These are phyloP conservation scores for Gallinago jamesoni DNA, from an alignment of 2,113 vertebrate species.

Conservation along the genomic window DNA sequence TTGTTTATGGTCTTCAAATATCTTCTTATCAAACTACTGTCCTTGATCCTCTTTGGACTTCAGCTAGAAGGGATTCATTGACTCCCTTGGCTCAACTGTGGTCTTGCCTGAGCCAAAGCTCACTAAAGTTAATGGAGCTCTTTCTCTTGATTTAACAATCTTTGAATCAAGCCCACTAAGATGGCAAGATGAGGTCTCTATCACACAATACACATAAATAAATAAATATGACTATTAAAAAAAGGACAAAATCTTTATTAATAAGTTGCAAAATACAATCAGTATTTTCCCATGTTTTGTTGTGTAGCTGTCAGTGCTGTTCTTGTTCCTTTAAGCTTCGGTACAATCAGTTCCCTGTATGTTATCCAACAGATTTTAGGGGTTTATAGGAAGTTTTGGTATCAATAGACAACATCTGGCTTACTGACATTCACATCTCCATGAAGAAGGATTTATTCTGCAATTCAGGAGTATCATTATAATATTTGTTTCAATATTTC, in stretches of 20 bases:
- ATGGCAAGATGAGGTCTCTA: background rate
- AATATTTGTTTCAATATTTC: slow-evolving; percentile 23
- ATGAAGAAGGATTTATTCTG: background rate
- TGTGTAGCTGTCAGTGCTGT: background rate
- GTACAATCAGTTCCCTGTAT: background rate
- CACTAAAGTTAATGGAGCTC: background rate
- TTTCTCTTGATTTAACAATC: background rate
- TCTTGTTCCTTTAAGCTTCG: slow-evolving; percentile 1
- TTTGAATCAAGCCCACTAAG: background rate
- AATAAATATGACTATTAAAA: background rate
- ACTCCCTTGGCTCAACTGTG: rapidly evolving
- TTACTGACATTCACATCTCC: background rate
- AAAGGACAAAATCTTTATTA: background rate
- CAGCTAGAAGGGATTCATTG: background rate
- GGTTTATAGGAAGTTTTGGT: background rate
- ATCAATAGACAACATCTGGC: slow-evolving; percentile 18
- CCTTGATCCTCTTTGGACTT: background rate
- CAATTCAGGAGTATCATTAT: background rate
- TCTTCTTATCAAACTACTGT: background rate
- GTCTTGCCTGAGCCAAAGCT: background rate
- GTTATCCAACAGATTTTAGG: background rate
- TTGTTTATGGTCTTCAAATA: background rate
- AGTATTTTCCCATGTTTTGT: background rate
- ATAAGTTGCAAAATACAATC: background rate
- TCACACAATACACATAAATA: background rate